Conservation (phyloP, 2,113 vertebrate species). For the Genyomyrus donnyi region DNA sequence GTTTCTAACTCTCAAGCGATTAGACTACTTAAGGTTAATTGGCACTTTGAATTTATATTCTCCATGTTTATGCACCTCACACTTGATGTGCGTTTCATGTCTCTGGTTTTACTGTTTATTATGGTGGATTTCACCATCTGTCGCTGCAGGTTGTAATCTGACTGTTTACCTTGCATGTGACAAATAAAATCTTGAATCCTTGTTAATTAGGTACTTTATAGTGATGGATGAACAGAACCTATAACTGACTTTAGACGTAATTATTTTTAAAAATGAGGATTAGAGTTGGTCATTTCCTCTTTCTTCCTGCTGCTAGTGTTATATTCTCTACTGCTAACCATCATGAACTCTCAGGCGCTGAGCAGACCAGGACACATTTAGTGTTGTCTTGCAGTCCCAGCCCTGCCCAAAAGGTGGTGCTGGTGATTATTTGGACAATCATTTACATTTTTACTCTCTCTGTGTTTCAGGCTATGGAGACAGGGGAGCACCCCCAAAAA, state of each 20-base stretch:
- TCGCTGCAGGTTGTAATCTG: not conserved
- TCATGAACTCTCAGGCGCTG: not conserved
- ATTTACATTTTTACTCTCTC: not conserved
- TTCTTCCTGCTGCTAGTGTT: too few relatives aligned
- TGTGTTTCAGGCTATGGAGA: constrained; percentile 70
- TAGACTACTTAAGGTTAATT: not conserved
- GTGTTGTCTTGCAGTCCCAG: not conserved
- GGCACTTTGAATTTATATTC: not conserved
- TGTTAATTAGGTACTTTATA: not conserved
- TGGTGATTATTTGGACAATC: not conserved
- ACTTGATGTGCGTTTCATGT: not conserved
- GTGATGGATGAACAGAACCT: not conserved
- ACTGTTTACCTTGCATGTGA: not conserved
- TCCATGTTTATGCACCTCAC: not conserved
- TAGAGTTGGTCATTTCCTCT: not conserved
- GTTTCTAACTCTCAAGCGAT: not conserved
- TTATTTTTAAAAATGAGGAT: not conserved
- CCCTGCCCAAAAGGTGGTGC: not conserved
- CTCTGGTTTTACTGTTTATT: not conserved
- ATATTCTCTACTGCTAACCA: not conserved
- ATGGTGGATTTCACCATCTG: not conserved
- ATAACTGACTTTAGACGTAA: not conserved
- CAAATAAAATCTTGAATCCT: not conserved
- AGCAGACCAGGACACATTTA: not conserved
- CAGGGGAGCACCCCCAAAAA: constrained; percentile 81